These are phyloP conservation scores for Chiridota heheva DNA, from an alignment of 35 echinoderm and acorn worm species.

Conservation along the genomic window DNA sequence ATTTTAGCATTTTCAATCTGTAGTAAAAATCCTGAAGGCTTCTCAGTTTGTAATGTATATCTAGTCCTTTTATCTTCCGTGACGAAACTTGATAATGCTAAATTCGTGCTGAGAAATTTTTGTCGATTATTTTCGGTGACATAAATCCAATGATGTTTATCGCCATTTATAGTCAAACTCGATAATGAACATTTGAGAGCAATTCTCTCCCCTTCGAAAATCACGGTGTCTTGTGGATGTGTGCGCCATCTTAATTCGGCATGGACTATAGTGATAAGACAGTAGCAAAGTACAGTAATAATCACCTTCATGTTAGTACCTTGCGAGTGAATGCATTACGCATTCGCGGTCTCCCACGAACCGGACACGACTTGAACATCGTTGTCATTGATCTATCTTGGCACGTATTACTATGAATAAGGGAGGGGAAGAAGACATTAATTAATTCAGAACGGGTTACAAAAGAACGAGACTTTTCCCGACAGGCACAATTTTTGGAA, in stretches of 20 bases:
- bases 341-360: too few relatives aligned
- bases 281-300: too few relatives aligned
- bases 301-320: too few relatives aligned
- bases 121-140: conserved; percentile 11
- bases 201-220: conserved; percentile 17
- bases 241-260: conserved; percentile 24
- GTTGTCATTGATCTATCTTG: too few relatives aligned
- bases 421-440: too few relatives aligned
- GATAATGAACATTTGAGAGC: conserved; percentile 28
- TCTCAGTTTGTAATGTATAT: neutral
- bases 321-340: too few relatives aligned
- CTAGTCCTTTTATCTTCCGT: neutral
- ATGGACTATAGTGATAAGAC: too few relatives aligned
- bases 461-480: too few relatives aligned
- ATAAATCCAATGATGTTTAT: conserved; percentile 25
- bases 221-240: conserved; percentile 10
- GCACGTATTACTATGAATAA: too few relatives aligned
- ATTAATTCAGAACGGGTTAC: too few relatives aligned
- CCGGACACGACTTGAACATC: too few relatives aligned
- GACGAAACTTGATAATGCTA: neutral
- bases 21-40: conserved; percentile 9
- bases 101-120: conserved; percentile 20
- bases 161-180: conserved; percentile 6
- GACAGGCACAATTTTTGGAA: too few relatives aligned
- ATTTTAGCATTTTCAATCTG: conserved; percentile 9